Conservation (phyloP, 2,888 invertebrate genomes). For the Ornithoptera alexandrae region DNA sequence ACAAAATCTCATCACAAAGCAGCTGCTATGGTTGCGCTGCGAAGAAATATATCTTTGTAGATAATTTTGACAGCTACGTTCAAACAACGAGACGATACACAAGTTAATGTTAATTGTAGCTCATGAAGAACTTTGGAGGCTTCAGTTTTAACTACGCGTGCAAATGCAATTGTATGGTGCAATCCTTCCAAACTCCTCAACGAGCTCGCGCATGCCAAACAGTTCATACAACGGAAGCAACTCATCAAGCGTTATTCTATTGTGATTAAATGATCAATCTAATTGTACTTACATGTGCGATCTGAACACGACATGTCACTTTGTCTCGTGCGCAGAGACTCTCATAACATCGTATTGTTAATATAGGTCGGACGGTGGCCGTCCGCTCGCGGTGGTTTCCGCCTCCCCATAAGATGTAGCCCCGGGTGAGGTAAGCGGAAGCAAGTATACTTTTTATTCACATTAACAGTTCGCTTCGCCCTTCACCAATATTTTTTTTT, state of each 20-base stretch:
- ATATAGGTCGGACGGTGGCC: conserved; percentile 36
- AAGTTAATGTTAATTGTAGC: too few species aligned
- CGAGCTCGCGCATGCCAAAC: conserved; percentile 66
- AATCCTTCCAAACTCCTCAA: neutral
- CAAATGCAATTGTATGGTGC: too few species aligned
- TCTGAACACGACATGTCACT: conserved; percentile 56
- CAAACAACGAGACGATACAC: too few species aligned
- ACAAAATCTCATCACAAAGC: too few species aligned
- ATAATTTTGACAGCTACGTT: too few species aligned
- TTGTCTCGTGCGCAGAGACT: conserved; percentile 36
- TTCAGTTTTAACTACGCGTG: too few species aligned
- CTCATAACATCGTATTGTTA: conserved; percentile 33
- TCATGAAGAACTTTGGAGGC: too few species aligned
- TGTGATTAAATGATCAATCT: conserved; percentile 47
- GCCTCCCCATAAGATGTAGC: conserved; percentile 56
- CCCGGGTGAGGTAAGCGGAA: conserved; percentile 65
- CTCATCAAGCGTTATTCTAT: conserved; percentile 45
- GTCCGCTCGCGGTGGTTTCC: conserved; percentile 27
- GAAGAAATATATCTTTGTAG: too few species aligned
- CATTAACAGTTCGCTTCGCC: conserved; percentile 42
- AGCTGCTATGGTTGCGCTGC: too few species aligned
- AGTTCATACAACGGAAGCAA: conserved; percentile 67
- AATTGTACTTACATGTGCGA: conserved; percentile 74
- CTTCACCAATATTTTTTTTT: conserved; percentile 56
- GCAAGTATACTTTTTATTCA: conserved; percentile 43